Percentiles rank a stretch among this genome's conserved stretches.
These are phyloP conservation scores for Aphyosemion australe DNA, from an alignment of 2,113 vertebrate genomes.

Conservation along the genomic window DNA sequence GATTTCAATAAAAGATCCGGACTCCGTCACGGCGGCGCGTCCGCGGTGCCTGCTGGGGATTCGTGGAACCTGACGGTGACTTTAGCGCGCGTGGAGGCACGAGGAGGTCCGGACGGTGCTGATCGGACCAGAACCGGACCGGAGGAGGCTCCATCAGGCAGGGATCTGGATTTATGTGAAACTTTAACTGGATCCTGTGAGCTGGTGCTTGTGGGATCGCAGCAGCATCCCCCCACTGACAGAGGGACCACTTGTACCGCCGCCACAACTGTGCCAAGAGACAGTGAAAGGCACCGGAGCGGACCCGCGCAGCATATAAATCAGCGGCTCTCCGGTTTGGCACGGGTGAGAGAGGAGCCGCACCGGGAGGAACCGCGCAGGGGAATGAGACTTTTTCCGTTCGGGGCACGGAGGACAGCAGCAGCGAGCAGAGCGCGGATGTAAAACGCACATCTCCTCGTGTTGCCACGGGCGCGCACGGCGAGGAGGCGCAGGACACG, in stretches of 20 bases:
- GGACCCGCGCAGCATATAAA: conserved; percentile 79
- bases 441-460: conserved; percentile 44
- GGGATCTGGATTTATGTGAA: conserved; percentile 13
- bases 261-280: conserved; percentile 74
- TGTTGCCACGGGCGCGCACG: conserved; percentile 63
- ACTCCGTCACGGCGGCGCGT: conserved; percentile 27
- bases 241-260: conserved; percentile 76
- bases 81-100: conserved; percentile 40
- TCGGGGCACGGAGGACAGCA: conserved; percentile 33
- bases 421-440: conserved; percentile 57
- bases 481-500: conserved; percentile 65
- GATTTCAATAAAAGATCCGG: conserved; percentile 47
- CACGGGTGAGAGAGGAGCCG: conserved; percentile 34
- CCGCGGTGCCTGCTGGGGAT: conserved; percentile 6
- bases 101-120: conserved; percentile 2
- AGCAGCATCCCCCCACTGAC: conserved; percentile 64
- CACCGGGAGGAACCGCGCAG: conserved; percentile 11
- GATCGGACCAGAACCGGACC: conserved; percentile 6
- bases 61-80: conserved; percentile 53
- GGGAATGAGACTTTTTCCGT: conserved; percentile 53
- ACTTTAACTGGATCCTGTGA: conserved; percentile 41
- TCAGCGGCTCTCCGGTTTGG: conserved; percentile 55
- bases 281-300: conserved; percentile 73
- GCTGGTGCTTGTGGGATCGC: conserved; percentile 37
- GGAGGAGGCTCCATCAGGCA: conserved; percentile 7